A percentile compares a stretch with the other conserved stretches of the same genome.
These are phyloP conservation scores for Microplitis demolitor DNA, from an alignment of 1,140 invertebrate genomes.

Conservation along the genomic window DNA sequence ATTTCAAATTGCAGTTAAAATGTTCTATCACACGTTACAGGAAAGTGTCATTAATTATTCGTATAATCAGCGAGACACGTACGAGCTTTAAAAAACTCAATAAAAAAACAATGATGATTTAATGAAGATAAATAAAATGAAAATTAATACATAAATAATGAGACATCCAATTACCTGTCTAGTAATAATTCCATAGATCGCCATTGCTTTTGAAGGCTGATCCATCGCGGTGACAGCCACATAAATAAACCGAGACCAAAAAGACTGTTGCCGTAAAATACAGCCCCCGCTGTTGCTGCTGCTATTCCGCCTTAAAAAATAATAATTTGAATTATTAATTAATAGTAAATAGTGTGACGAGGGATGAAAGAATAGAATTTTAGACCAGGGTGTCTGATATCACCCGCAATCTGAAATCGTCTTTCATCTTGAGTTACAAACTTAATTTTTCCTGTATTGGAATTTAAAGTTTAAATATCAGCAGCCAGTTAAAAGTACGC, in stretches of 20 bases:
- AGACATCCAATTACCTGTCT: conserved; percentile 43
- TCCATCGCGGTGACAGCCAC: conserved; percentile 54
- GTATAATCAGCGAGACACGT: too few species aligned
- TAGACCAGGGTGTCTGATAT: too few species aligned
- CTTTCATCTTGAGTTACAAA: too few species aligned
- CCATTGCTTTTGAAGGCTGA: conserved; percentile 54
- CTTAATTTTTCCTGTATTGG: too few species aligned
- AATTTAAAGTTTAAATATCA: too few species aligned
- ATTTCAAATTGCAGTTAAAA: neutral
- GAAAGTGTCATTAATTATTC: too few species aligned
- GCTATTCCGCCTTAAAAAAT: conserved; percentile 54
- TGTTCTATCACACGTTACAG: neutral
- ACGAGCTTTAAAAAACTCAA: too few species aligned
- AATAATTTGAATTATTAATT: conserved; percentile 4
- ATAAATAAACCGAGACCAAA: conserved; percentile 54
- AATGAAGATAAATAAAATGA: conserved; percentile 18
- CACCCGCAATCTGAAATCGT: too few species aligned
- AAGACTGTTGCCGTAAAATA: conserved; percentile 61
- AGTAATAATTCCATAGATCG: conserved; percentile 55
- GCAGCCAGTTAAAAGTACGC: too few species aligned
- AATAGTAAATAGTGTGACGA: neutral
- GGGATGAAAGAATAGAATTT: too few species aligned
- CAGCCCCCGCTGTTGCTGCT: conserved; percentile 57
- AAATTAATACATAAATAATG: conserved; percentile 25
- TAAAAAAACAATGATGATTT: neutral